Evolutionary conservation across 2,797 vertebrate genomes (phyloP), one percentile per base, ranked within the genome.

Genomic region (Pipistrellus nathusii): DNA sequence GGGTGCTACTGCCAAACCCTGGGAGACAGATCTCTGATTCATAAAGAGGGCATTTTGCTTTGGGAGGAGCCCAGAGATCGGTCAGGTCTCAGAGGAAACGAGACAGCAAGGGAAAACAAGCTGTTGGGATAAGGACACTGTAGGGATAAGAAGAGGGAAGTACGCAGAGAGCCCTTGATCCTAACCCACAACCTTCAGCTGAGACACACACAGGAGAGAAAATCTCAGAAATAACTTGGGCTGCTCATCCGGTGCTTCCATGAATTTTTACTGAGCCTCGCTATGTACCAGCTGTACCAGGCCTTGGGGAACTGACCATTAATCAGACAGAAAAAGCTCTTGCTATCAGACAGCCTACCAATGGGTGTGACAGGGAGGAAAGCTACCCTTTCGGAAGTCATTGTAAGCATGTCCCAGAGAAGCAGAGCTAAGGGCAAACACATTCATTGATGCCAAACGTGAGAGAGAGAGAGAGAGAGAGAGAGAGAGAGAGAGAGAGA

Each of bases 1-100:
- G 13, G 53, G 32, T 73, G 76, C 17, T 92, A 73, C 59, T 57
- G 57, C 73, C 89, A 85, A 87, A 64, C 7, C 5, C 41, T 38
- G 8, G 75, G 41, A 71, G 77, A 85, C 77, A 89, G 68, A 85
- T 8, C 76, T 93, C 62, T 85, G 51, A n/a, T 88, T 93, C 88
- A 88, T 32, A 75, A 77, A 68, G 57, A 13, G 20, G 25, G 0
- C 3, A 20, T 86, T 83, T 88, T 92, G 85, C 86, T 80, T 84
- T 62, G 80, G 51, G 73, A 81, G 57, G 32, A 87, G 20, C 53
- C 90, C 69, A 78, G 11, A 0, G 0, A 46, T 78, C 64, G 38
- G 35, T 62, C 72, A 83, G 32, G 57, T 75, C 18, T 64, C 21
- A 21, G 55, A 84, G 66, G 62, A 80, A 64, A 35, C 0, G 1